Conservation (phyloP, 2,888 invertebrate genomes). For the Polia nebulosa region DNA sequence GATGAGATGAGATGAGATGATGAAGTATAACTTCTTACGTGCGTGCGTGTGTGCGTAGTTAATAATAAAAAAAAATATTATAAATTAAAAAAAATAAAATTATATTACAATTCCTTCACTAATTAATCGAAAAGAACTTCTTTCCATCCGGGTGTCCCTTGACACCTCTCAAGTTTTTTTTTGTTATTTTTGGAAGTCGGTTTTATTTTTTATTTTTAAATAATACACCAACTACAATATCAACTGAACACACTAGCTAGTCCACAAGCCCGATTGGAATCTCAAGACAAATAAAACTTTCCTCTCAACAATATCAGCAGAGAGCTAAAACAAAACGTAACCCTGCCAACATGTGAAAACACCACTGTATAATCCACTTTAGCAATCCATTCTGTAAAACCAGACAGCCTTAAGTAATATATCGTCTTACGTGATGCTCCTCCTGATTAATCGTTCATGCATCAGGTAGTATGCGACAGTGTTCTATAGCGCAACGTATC, state of each 20-base stretch:
- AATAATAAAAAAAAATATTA: too few species aligned
- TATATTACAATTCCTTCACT: too few species aligned
- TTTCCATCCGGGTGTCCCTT: too few species aligned
- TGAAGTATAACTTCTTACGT: too few species aligned
- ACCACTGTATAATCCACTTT: constrained; percentile 49
- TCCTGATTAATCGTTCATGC: constrained; percentile 63
- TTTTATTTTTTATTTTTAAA: too few species aligned
- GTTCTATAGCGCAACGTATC: constrained; percentile 4
- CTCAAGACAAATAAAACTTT: constrained; percentile 26
- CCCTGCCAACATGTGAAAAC: constrained; percentile 42
- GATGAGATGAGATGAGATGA: too few species aligned
- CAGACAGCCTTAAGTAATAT: constrained; percentile 61
- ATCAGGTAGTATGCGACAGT: constrained; percentile 44
- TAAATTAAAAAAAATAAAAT: too few species aligned
- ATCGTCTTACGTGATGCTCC: constrained; percentile 50
- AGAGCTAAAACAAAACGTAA: constrained; percentile 27
- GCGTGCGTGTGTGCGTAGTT: too few species aligned
- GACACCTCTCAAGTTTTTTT: too few species aligned
- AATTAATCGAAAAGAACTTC: too few species aligned
- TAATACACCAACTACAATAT: not conserved
- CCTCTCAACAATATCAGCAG: constrained; percentile 18
- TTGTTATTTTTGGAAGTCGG: too few species aligned
- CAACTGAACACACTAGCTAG: not conserved
- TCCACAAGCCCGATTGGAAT: not conserved
- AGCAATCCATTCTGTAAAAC: constrained; percentile 55